Evolutionary conservation across 2,888 invertebrate genomes (phyloP), one percentile per base, ranked within the genome.

Genomic region (Linyphia triangularis): DNA sequence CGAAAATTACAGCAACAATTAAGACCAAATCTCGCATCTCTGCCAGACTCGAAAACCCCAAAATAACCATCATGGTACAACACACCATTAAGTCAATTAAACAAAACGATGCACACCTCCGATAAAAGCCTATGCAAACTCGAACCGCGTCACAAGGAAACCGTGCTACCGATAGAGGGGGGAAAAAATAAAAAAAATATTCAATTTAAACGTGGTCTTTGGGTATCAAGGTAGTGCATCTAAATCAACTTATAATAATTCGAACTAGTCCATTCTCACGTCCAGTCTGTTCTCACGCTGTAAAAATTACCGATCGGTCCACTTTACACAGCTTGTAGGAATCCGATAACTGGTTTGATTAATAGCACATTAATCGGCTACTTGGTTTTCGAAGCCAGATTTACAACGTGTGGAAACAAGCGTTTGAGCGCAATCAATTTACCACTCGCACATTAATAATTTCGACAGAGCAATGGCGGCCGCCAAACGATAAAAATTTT

Each of bases 301-400:
- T 24, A n/a, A 40, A 82, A 82, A 81, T 81, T 81, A 81, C 67
- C 51, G 67, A 69, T 81, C 81, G 69, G 81, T 81, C 70, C 69
- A 81, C 81, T 81, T 81, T 81, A 37, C 51, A 13, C 37, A 63
- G 43, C 79, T 57, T 22, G 69, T 57, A 65, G 51, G 67, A 59
- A 73, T 81, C 81, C 86, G 67, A 81, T 86, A 86, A 86, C 86
- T 86, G 86, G 67, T 86, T 86, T 86, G 86, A 86, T 86, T 81
- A 86, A 86, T 86, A 86, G 86, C 57, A 51, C 86, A 86, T 86
- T 86, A 86, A 86, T 86, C 86, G 86, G 51, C 86, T 81, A 82
- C 86, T 82, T 82, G 82, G 82, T 72, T 82, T 72, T 43, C 82
- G 59, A 63, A 61, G 70, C 63, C 43, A 85, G 78, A 85, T 78